Evolutionary conservation across 2,797 vertebrate species (phyloP), one percentile per base, ranked within the genome.

Genomic region (Lagodon rhomboides): DNA sequence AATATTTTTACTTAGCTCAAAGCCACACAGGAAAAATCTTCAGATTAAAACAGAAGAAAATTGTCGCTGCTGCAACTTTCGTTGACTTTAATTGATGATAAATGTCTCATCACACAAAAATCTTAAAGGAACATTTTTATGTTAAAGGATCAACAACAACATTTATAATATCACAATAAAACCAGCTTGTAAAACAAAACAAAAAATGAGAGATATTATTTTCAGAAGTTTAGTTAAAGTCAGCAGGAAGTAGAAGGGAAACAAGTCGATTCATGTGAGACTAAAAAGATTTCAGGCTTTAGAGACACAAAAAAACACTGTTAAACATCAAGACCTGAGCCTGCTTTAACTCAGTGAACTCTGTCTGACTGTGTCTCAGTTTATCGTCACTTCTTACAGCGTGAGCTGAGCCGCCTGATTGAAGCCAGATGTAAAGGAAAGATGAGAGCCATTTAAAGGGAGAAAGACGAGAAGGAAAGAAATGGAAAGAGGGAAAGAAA

Each of bases 341-440:
- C 2, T 0, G 18, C 30, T 13, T 49, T 30, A 17, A 16, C 38
- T 46, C 62, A 0, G 23, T 0, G 11, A 22, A 12, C 16, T 8
- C 11, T 15, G 56, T 2, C 7, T 0, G 6, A 12, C 4, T 4
- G 8, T 0, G 22, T 22, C 12, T 9, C 27, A 13, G n/a, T 43
- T 41, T 18, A 17, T 11, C 79, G 9, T 66, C 76, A 79, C 78
- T 78, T 88, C 15, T 50, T 59, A 0, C 79, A 85, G 85, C 5
- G 15, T 30, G 73, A 41, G 65, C 56, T 0, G 25, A 30, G 54
- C 0, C 10, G 1, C 5, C 68, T 89, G 85, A 92, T 88, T 41
- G 59, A 75, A 89, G 44, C 81, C 91, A 92, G 84, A 91, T 92
- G 89, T 87, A 61, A 34, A 60, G 51, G 74, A 80, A 82, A 85